Evolutionary conservation across 2,113 vertebrate genomes (phyloP).

Genomic region (Pteronura brasiliensis): DNA sequence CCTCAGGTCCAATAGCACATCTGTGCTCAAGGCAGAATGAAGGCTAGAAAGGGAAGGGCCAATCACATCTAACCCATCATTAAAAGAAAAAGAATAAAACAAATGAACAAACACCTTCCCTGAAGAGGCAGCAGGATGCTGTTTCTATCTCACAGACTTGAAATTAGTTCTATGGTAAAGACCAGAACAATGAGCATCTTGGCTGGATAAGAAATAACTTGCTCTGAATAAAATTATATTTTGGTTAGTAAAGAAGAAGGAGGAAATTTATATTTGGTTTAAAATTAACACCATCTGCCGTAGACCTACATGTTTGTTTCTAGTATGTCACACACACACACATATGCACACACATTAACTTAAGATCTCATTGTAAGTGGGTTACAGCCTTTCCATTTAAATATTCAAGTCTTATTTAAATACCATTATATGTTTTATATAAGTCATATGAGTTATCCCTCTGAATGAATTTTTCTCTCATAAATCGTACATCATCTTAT

Average conservation of each 20-base stretch:
- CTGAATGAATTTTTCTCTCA: neutral
- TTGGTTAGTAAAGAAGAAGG: constrained; percentile 10
- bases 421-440: neutral
- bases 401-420: neutral
- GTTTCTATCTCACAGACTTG: neutral
- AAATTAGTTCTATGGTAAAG: neutral
- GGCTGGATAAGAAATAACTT: neutral
- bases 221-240: neutral
- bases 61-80: neutral
- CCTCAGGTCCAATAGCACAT: neutral
- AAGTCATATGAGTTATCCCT: neutral
- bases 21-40: neutral
- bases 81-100: neutral
- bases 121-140: neutral
- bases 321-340: neutral
- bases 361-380: neutral
- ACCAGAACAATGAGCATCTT: neutral
- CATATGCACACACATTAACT: neutral
- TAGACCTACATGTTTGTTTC: neutral
- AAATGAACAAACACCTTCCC: neutral
- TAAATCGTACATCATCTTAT: neutral
- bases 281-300: neutral
- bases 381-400: neutral
- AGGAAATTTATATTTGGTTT: neutral
- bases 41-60: neutral